Base-by-base conservation (phyloP, 2,797 vertebrate genomes). In the Etheostoma perlongum region DNA sequence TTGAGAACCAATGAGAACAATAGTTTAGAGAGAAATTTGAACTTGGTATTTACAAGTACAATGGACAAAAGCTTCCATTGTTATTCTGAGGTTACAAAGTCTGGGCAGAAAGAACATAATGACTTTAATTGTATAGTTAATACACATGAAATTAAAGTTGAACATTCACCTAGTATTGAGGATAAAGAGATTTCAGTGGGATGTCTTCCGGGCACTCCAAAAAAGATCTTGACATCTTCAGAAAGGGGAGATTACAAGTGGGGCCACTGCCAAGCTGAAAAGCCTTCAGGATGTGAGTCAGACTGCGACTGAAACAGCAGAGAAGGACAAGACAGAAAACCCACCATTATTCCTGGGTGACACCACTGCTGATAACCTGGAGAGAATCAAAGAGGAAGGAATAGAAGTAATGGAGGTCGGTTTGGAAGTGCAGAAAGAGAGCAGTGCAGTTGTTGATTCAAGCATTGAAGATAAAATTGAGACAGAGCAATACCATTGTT, bases 301-400 rank as follows among this genome's bases (percentile, higher is more conserved):
- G 12, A 54, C 64, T 48, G 52, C 23, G 66, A 69, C 15, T 64
- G 58, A 70, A 78, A 47, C 46, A 49, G 64, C 15, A 30, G 67
- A 74, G 55, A 67, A 30, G 4, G 21, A 57, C 46, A 48, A 2
- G 23, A 36, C 62, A 40, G 62, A 69, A 33, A 48, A 10, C 14
- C 19, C 48, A 10, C 10, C 14, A 14, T 55, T 62, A 49, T 21
- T 55, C 33, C 55, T 47, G 11, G 14, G 40, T 42, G 74, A 54
- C 42, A 27, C 33, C 47, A 16, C 19, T 0, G 0, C 46, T 59
- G 57, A 59, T 46, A 47, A 81, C 80, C 49, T 15, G 44, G 52
- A 64, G 57, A 57, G n/a, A 48, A 51, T 6, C 30, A 16, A 42
- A 25, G 59, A 44, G 69, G 47, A 47, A 44, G 30, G 18, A 36